A percentile compares a stretch with the other conserved stretches of the same genome.
Evolutionary conservation across 1,140 invertebrate species (phyloP).

Genomic region (Philopotamus ludificatus): DNA sequence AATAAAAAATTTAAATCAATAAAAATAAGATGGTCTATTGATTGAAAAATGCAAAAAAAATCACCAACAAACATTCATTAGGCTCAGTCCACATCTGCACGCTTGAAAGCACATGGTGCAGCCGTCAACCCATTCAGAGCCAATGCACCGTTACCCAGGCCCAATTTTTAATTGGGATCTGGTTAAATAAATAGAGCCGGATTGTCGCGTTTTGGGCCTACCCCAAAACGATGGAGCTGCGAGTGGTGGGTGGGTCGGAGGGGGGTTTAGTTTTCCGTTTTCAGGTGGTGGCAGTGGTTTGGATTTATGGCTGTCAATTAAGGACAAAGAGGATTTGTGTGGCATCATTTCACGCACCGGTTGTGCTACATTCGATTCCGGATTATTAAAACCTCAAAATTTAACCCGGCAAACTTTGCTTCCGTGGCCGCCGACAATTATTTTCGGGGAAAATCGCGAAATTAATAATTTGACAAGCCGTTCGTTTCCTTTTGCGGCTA

Average conservation of each 20-base stretch:
- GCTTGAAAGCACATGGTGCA: conserved; percentile 17
- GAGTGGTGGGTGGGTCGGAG: not conserved
- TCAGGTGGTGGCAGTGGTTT: not conserved
- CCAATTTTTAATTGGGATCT: conserved; percentile 40
- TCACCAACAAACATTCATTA: conserved; percentile 24
- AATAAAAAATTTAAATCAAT: too few relatives aligned
- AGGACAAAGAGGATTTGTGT: conserved; percentile 34
- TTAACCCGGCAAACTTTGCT: not conserved
- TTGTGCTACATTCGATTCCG: conserved; percentile 27
- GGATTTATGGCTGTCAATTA: conserved; percentile 40
- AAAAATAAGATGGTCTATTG: too few relatives aligned
- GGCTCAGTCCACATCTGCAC: conserved; percentile 17
- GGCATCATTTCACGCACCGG: conserved; percentile 27
- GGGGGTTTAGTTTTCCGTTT: not conserved
- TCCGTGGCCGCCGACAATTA: too few relatives aligned
- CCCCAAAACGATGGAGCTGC: not conserved
- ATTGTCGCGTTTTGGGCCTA: conserved; percentile 15
- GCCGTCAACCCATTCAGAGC: conserved; percentile 15
- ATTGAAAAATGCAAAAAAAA: too few relatives aligned
- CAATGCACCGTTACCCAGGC: conserved; percentile 24
- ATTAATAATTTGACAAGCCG: too few relatives aligned
- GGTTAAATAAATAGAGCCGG: conserved; percentile 36
- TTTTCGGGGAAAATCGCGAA: too few relatives aligned
- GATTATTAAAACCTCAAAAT: not conserved
- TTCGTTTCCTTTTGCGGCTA: too few relatives aligned